Conservation (phyloP, 2,888 invertebrate species). For the Yponomeuta evonymella region DNA sequence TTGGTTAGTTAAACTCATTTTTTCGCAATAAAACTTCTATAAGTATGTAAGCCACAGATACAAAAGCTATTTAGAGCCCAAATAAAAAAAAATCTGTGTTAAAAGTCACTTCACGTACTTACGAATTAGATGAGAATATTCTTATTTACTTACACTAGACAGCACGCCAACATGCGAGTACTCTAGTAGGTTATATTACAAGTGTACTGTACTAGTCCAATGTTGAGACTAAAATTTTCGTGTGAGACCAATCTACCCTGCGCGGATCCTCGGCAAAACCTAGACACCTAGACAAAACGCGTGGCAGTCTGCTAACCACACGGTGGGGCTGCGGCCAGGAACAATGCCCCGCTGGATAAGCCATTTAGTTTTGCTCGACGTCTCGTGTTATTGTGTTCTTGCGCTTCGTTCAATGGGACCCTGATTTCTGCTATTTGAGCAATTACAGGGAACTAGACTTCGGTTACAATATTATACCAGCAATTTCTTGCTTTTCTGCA, state of each 20-base stretch:
- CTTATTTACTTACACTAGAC: no score
- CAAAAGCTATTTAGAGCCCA: no score
- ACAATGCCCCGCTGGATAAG: slow-evolving; percentile 14
- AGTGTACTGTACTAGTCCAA: background rate
- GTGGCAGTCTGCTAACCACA: slow-evolving; percentile 18
- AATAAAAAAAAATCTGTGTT: no score
- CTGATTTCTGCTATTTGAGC: background rate
- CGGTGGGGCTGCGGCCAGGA: slow-evolving; percentile 10
- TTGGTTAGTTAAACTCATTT: no score
- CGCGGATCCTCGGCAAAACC: background rate
- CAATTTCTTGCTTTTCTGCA: background rate
- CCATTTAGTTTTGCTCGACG: slow-evolving; percentile 7
- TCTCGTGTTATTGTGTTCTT: slow-evolving; percentile 5
- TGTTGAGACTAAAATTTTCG: background rate
- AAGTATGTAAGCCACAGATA: no score
- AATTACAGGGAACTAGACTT: background rate
- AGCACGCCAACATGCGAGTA: no score
- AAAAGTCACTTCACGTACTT: no score
- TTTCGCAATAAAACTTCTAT: no score
- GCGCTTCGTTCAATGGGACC: background rate
- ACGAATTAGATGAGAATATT: no score
- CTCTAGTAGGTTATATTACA: no score
- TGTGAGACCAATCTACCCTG: background rate
- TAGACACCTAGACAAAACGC: slow-evolving; percentile 15
- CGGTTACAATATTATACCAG: background rate